Conservation (phyloP, 92 coral and sea anemone genomes). For the Porites lobata region DNA sequence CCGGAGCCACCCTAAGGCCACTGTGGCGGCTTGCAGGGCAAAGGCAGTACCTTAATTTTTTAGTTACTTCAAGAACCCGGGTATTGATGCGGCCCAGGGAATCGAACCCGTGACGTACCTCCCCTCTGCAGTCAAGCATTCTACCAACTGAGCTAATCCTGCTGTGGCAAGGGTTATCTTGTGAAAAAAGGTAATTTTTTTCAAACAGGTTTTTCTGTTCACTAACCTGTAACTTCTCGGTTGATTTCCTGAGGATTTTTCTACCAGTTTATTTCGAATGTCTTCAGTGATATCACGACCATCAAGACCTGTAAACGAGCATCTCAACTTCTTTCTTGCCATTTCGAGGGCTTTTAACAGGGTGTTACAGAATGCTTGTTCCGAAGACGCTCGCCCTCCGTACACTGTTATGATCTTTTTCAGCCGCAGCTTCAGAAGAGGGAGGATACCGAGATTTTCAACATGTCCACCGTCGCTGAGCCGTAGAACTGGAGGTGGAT, state of each 20-base stretch:
- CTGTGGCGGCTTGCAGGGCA: too few species aligned
- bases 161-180: too few species aligned
- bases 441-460: conserved; percentile 76
- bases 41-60: too few species aligned
- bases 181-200: neutral
- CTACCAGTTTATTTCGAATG: neutral
- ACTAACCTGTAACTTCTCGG: neutral
- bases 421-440: conserved; percentile 58
- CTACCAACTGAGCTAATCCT: too few species aligned
- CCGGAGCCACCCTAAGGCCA: too few species aligned
- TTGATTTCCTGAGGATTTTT: neutral
- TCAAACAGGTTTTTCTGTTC: neutral
- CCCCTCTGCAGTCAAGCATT: too few species aligned
- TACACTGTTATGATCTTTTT: conserved; percentile 64
- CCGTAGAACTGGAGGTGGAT: conserved; percentile 70
- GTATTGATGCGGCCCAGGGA: too few species aligned
- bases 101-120: too few species aligned
- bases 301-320: conserved; percentile 35
- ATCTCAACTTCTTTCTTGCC: conserved; percentile 71
- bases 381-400: conserved; percentile 59
- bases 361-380: conserved; percentile 39
- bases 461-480: conserved; percentile 87
- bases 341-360: conserved; percentile 59
- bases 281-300: neutral
- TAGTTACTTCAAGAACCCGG: too few species aligned